phyloP scores from a whole-genome alignment of 2,797 vertebrate genomes.

The Glyptemys insculpta region DNA sequence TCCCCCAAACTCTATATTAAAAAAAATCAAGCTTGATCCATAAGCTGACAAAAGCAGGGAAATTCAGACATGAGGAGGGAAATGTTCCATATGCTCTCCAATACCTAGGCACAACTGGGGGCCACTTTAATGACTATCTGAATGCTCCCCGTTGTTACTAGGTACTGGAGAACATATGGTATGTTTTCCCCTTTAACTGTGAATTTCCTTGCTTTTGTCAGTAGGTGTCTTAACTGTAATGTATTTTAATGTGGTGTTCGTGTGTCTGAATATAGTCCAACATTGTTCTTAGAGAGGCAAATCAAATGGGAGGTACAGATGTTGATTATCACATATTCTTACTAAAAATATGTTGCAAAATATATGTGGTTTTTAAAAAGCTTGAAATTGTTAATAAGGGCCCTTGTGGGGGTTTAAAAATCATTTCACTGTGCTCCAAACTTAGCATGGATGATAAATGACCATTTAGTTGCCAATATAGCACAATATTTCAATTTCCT shows the following conservation, averaged over 20 bases:
- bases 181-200: conserved; percentile 77
- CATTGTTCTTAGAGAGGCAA: conserved; percentile 70
- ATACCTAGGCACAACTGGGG: conserved; percentile 85
- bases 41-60: conserved; percentile 75
- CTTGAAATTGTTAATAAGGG: conserved; percentile 79
- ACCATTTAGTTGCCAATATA: conserved; percentile 88
- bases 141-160: conserved; percentile 83
- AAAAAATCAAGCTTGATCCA: conserved; percentile 74
- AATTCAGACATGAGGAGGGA: conserved; percentile 79
- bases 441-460: conserved; percentile 90
- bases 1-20: conserved; percentile 9
- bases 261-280: conserved; percentile 74
- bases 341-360: conserved; percentile 62
- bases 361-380: conserved; percentile 43
- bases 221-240: conserved; percentile 82
- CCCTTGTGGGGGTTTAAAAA: conserved; percentile 71
- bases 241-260: conserved; percentile 80
- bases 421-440: conserved; percentile 69
- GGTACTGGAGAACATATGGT: conserved; percentile 85
- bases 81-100: conserved; percentile 85
- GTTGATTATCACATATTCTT: conserved; percentile 68
- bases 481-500: conserved; percentile 98
- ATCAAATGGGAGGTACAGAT: conserved; percentile 76
- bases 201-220: conserved; percentile 84
- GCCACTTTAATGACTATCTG: conserved; percentile 87